Percentiles rank a stretch among this genome's conserved stretches.
These are phyloP conservation scores for Poecile atricapillus DNA, from an alignment of 2,113 vertebrate species.

Conservation along the genomic window DNA sequence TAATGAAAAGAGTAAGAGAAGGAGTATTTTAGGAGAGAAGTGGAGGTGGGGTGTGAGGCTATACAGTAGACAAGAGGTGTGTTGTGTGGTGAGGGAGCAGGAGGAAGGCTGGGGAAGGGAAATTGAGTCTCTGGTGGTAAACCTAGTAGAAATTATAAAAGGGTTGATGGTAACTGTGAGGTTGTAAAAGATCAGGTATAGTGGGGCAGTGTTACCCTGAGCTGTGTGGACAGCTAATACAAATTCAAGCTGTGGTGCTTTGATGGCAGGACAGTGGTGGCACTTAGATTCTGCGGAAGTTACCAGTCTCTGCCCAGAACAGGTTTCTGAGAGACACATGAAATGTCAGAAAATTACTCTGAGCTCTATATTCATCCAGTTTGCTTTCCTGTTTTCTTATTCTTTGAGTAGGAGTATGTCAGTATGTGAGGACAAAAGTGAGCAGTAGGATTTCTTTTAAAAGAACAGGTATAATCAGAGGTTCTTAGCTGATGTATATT, in stretches of 20 bases:
- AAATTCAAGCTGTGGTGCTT: not conserved
- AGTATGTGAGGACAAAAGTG: not conserved
- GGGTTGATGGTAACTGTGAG: not conserved
- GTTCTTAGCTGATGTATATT: not conserved
- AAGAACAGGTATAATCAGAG: not conserved
- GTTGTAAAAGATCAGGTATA: not conserved
- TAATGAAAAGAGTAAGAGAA: not conserved
- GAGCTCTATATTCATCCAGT: not conserved
- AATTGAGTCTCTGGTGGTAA: not conserved
- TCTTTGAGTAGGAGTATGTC: not conserved
- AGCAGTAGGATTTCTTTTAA: not conserved
- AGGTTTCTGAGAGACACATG: not conserved
- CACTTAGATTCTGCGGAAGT: not conserved
- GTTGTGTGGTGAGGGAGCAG: not conserved
- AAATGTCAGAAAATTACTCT: not conserved
- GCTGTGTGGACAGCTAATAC: not conserved
- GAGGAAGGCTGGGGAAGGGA: not conserved
- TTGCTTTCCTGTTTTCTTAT: not conserved
- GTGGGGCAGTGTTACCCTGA: not conserved
- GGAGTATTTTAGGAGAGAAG: not conserved
- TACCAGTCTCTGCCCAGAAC: not conserved
- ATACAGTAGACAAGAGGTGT: not conserved
- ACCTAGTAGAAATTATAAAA: not conserved
- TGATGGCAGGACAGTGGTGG: not conserved
- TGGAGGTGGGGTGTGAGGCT: not conserved